phyloP scores from a whole-genome alignment of 2,113 vertebrate genomes.

The Corythoichthys haematopterus region DNA sequence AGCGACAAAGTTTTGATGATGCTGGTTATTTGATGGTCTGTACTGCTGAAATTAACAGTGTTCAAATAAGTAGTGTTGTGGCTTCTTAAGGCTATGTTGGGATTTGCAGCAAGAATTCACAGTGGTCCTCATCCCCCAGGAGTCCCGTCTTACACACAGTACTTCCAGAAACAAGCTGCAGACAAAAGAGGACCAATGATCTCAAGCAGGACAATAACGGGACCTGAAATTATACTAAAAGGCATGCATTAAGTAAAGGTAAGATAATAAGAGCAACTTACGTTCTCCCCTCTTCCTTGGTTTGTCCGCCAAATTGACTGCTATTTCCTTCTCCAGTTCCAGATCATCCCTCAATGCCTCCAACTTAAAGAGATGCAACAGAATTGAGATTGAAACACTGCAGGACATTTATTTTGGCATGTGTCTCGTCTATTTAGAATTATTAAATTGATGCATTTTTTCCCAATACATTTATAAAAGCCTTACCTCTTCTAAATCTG shows the following conservation, averaged over 20 bases:
- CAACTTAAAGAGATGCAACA: constrained; percentile 46
- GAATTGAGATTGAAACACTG: neutral
- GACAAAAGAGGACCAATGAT: neutral
- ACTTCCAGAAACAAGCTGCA: constrained; percentile 77
- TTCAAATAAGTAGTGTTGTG: constrained; percentile 40
- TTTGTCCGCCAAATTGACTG: constrained; percentile 50
- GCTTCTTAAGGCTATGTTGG: constrained; percentile 63
- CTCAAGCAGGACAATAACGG: neutral
- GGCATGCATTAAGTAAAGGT: neutral
- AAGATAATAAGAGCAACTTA: constrained; percentile 25
- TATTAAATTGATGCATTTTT: neutral
- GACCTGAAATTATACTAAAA: neutral
- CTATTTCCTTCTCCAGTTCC: constrained; percentile 58
- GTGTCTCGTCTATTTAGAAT: neutral
- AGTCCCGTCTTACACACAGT: constrained; percentile 65
- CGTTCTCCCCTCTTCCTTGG: constrained; percentile 65
- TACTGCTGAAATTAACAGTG: constrained; percentile 50
- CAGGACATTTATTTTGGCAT: neutral
- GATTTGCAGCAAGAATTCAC: constrained; percentile 56
- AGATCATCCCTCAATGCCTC: constrained; percentile 55
- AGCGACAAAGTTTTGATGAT: constrained; percentile 21
- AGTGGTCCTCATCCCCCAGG: constrained; percentile 21
- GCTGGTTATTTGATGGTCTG: constrained; percentile 16
- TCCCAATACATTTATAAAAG: neutral
- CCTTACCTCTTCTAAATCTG: constrained; percentile 66